Conservation (phyloP, 2,113 vertebrate genomes). For the Xenopus laevis region DNA sequence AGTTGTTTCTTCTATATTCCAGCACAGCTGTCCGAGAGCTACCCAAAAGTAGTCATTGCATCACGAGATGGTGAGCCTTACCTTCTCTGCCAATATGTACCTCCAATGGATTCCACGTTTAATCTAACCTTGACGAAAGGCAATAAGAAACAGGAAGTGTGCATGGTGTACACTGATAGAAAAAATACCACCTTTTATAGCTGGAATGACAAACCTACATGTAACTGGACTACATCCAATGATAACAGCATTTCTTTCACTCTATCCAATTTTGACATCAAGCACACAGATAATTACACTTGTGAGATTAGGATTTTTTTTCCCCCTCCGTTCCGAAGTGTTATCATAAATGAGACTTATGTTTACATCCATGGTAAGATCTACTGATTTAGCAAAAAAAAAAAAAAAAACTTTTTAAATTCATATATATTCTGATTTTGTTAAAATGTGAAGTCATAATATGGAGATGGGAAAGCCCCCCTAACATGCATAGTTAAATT, state of each 20-base stretch:
- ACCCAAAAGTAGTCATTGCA: constrained; percentile 46
- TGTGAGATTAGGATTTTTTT: constrained; percentile 58
- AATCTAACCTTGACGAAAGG: constrained; percentile 63
- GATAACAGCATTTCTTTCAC: constrained; percentile 54
- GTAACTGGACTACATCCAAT: constrained; percentile 49
- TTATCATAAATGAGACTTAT: constrained; percentile 53
- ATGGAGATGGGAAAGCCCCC: no score
- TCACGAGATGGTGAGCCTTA: constrained; percentile 56
- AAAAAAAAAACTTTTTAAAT: no score
- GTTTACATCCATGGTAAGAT: constrained; percentile 66
- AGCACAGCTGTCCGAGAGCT: constrained; percentile 51
- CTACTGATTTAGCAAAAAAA: no score
- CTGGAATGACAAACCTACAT: constrained; percentile 43
- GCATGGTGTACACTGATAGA: constrained; percentile 53
- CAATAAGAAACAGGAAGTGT: constrained; percentile 47
- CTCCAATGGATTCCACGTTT: constrained; percentile 51
- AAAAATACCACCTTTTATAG: not conserved
- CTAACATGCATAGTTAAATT: no score
- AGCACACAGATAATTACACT: constrained; percentile 55
- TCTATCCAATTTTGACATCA: constrained; percentile 58
- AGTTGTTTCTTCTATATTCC: constrained; percentile 46
- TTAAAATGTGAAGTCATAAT: not conserved
- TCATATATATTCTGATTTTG: not conserved
- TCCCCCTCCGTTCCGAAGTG: constrained; percentile 59
- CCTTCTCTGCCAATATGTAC: constrained; percentile 57